Base-by-base conservation (phyloP, 2,888 invertebrate genomes). In the Drosophila incognita region DNA sequence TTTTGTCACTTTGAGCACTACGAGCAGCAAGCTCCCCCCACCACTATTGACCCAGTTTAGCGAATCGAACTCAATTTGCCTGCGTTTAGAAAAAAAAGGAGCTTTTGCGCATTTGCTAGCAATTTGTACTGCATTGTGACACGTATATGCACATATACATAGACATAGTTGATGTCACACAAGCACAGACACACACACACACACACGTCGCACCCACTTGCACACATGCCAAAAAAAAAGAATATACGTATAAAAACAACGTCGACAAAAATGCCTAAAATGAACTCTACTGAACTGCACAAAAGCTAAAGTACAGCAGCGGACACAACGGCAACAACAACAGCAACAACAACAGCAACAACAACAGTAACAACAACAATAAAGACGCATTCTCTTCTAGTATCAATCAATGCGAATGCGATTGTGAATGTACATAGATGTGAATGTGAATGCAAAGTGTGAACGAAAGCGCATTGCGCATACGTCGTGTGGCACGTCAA, bases 261-360 rank as follows among this genome's bases (percentile, higher is more conserved):
- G 11, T 4, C 27, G 49, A 46, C 11, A 59, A 56, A 61, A 62
- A 69, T 48, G 46, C 42, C 60, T 46, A 35, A 27, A 73, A 59
- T 85, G 85, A 85, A 85, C 85, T 85, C 90, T 69, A 67, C 74
- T 90, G 85, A 85, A 85, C 85, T 86, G 73, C 67, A 73, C 59
- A 57, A 65, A 62, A 66, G 75, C 71, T 62, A 66, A 85, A 79
- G 80, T 82, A 87, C 85, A 82, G 86, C 86, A 82, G 83, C 86
- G 83, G 62, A 74, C 76, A 88, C 83, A 88, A 83, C 76, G 76
- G 86, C 83, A 75, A 51, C 13, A 49, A 49, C 42, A 46, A 48
- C 46, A 42, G 4, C 24, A 52, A 24, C 31, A 52, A 15, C 13
- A 72, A 42, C 36, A 27, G 11, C 11, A 48, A 10, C 80, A 73